phyloP scores from a whole-genome alignment of 2,888 invertebrate species.

The Tenthredo livida region DNA sequence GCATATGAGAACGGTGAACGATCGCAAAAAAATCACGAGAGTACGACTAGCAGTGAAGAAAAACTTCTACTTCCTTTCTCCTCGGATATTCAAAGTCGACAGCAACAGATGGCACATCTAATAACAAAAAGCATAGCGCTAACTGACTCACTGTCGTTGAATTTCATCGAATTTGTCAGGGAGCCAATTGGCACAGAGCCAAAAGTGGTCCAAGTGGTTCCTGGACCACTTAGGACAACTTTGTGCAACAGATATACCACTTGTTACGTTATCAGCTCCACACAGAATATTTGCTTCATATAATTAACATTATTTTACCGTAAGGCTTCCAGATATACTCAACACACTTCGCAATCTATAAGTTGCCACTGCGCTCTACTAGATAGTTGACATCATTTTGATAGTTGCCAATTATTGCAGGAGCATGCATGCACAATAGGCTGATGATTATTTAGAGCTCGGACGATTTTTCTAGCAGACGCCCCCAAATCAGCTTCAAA shows the following conservation, averaged over 20 bases:
- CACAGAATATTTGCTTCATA: constrained; percentile 33
- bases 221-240: constrained; percentile 67
- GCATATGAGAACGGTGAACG: constrained; percentile 44
- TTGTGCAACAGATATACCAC: constrained; percentile 76
- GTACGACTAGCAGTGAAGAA: constrained; percentile 6
- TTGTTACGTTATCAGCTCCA: constrained; percentile 69
- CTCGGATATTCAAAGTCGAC: constrained; percentile 28
- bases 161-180: constrained; percentile 69
- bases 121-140: constrained; percentile 29
- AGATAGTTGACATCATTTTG: neutral
- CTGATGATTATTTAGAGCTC: too few species aligned
- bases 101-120: constrained; percentile 54
- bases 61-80: constrained; percentile 4
- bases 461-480: too few species aligned
- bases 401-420: neutral
- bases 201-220: constrained; percentile 71
- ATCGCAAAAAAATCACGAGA: constrained; percentile 9
- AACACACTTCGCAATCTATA: neutral
- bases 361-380: neutral
- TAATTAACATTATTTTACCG: constrained; percentile 18
- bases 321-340: neutral
- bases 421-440: neutral
- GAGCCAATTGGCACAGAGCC: constrained; percentile 75
- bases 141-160: constrained; percentile 56
- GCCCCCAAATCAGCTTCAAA: too few species aligned